phyloP scores from a whole-genome alignment of 2,888 invertebrate genomes.

The Dryococelus australis region DNA sequence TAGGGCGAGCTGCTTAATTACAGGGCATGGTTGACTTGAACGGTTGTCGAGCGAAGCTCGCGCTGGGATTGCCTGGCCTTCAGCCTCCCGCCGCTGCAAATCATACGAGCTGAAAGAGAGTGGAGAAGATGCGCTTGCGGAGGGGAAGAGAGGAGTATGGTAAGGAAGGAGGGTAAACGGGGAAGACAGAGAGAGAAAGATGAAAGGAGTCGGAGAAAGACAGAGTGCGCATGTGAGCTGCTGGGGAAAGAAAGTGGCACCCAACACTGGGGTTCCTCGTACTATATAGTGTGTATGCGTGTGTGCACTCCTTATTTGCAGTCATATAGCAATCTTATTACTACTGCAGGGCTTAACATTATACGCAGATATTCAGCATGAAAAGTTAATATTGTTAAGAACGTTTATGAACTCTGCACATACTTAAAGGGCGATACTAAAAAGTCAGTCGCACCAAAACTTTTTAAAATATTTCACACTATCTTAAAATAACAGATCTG shows the following conservation, averaged over 20 bases:
- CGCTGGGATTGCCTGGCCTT: not conserved
- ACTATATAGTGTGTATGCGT: not conserved
- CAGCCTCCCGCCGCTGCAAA: not conserved
- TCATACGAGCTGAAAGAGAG: not conserved
- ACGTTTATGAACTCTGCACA: no score
- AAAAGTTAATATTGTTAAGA: no score
- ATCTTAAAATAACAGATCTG: no score
- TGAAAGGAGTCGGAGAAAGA: not conserved
- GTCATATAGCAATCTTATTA: no score
- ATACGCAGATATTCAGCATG: no score
- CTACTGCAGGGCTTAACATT: no score
- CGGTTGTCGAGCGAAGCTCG: not conserved
- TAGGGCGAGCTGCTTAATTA: slow-evolving; percentile 3
- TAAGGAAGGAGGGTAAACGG: not conserved
- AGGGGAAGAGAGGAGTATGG: not conserved
- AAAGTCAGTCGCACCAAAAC: no score
- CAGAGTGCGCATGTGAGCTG: no score
- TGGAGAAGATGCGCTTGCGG: not conserved
- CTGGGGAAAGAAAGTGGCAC: not conserved
- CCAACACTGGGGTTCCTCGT: not conserved
- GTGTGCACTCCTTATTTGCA: no score
- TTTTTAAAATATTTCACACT: no score
- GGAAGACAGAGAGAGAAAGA: not conserved
- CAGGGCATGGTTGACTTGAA: not conserved
- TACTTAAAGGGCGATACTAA: no score